Conservation (phyloP, 1,140 invertebrate species). For the Acromyrmex charruanus region DNA sequence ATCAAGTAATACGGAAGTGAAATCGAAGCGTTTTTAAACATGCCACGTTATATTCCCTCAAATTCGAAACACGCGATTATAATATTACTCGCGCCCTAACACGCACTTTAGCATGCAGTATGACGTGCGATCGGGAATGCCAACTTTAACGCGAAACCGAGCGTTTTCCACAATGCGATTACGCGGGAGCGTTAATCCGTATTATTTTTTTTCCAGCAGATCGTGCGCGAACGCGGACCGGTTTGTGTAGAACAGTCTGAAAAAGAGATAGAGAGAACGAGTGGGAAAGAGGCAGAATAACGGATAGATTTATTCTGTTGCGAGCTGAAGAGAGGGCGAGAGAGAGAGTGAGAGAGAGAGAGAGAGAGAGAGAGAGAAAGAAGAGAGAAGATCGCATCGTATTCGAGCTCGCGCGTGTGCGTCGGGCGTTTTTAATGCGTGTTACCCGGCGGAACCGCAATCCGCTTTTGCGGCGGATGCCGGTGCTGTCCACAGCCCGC, state of each 20-base stretch:
- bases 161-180: slow-evolving; percentile 50
- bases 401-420: slow-evolving; percentile 59
- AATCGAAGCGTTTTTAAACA: not conserved
- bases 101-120: not conserved
- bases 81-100: not conserved
- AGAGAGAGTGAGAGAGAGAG: slow-evolving; percentile 27
- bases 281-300: not conserved
- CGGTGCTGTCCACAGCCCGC: slow-evolving; percentile 77
- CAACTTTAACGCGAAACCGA: slow-evolving; percentile 63
- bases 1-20: not conserved
- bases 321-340: not conserved
- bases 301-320: slow-evolving; percentile 22
- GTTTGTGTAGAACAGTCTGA: slow-evolving; percentile 10
- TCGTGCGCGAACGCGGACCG: slow-evolving; percentile 56
- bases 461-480: slow-evolving; percentile 83
- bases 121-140: slow-evolving; percentile 13
- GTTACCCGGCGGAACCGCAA: slow-evolving; percentile 76
- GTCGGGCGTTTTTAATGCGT: slow-evolving; percentile 75
- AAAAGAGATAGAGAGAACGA: slow-evolving; percentile 4
- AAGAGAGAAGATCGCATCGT: slow-evolving; percentile 29
- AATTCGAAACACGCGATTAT: slow-evolving; percentile 14
- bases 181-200: slow-evolving; percentile 65
- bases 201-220: slow-evolving; percentile 65
- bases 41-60: not conserved
- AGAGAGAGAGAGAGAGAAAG: slow-evolving; percentile 15